These are phyloP conservation scores for Pithys albifrons DNA, from an alignment of 2,113 vertebrate genomes.

Conservation along the genomic window DNA sequence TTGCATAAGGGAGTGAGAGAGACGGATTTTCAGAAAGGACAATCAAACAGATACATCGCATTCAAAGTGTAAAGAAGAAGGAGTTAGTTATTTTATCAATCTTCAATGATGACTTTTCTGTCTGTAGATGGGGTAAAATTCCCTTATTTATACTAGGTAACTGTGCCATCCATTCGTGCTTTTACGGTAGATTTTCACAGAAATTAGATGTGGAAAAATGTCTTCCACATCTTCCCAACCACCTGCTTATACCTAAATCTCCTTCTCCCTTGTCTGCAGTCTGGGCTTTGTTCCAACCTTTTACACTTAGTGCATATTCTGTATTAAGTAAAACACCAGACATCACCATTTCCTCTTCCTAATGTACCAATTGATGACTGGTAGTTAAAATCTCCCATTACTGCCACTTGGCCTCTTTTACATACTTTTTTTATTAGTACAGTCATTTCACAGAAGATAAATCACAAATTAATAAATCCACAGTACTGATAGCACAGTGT, in stretches of 20 bases:
- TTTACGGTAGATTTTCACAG: not conserved
- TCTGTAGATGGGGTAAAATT: not conserved
- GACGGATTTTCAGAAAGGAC: not conserved
- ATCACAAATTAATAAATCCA: constrained; percentile 5
- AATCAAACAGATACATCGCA: not conserved
- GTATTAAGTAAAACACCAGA: not conserved
- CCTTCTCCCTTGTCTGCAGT: not conserved
- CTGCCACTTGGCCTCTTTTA: not conserved
- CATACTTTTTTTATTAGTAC: not conserved
- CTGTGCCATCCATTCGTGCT: not conserved
- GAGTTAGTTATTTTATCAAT: not conserved
- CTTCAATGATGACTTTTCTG: not conserved
- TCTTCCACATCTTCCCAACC: not conserved
- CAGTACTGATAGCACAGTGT: not conserved
- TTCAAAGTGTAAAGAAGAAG: not conserved
- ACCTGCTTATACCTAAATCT: not conserved
- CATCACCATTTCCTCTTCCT: constrained; percentile 3
- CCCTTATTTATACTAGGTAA: not conserved
- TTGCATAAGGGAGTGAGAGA: not conserved
- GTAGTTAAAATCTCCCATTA: constrained; percentile 12
- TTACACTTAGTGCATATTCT: not conserved
- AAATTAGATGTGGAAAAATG: not conserved
- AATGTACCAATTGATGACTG: not conserved
- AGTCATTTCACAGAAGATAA: constrained; percentile 40
- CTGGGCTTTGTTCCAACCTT: not conserved